Base-by-base conservation (phyloP, 2,113 vertebrate genomes). In the Crocuta crocuta region DNA sequence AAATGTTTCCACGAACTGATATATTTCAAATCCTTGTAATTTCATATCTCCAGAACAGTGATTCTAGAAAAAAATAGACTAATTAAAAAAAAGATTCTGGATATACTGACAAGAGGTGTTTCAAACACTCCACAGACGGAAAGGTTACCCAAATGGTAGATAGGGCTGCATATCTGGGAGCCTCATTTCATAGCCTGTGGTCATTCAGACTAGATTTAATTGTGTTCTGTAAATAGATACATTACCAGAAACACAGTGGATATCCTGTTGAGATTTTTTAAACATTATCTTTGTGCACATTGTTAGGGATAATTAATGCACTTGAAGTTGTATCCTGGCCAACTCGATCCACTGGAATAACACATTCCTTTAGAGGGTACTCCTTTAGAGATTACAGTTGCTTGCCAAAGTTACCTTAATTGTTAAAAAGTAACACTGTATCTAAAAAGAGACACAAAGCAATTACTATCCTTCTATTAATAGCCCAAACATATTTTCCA, bases 171-270 rank as follows among this genome's bases (percentile, higher is more conserved):
- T 94, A n/a, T 95, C 23, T 78, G 10, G 23, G 43, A 88, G 31
- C 26, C 45, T 65, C 48, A 1, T 39, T 94, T 93, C 82, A 71
- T 66, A 95, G 70, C 76, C 55, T 35, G 19, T 4, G 9, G 43
- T 61, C 43, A 4, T 95, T 96, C 88, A 89, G 78, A 82, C 84
- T 91, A 79, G 39, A 95, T 93, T 97, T 95, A 92, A 98, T 95
- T 97, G 94, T 98, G 94, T 94, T 97, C 96, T 96, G 85, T 93
- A 97, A 98, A 98, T 98, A 98, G 98, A 91, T 71, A 93, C 79
- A 35, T 98, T 98, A 96, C 96, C 95, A 98, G 97, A 97, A 98
- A 92, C n/a, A 70, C 91, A 89, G 92, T 97, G 97, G 97, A 96
- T 96, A 97, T 98, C 97, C 97, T 97, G 97, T 98, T 96, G 94